Conservation (phyloP, 2,797 vertebrate genomes). For the Esox masquinongy region DNA sequence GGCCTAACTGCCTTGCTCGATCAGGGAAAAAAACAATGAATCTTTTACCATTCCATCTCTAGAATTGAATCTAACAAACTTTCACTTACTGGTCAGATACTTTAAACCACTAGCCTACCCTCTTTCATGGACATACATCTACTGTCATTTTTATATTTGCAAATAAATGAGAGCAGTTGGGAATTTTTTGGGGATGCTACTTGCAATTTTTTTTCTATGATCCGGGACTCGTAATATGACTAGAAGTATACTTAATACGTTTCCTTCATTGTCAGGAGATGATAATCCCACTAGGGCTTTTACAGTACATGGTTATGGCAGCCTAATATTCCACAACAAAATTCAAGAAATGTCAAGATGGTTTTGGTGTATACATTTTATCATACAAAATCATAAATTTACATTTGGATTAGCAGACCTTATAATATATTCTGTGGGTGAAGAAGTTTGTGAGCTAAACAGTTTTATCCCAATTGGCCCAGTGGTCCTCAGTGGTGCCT, state of each 20-base stretch:
- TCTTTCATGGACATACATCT: background rate
- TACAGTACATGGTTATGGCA: background rate
- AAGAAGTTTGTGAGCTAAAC: too few relatives aligned
- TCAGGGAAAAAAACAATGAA: too few relatives aligned
- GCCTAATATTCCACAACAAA: too few relatives aligned
- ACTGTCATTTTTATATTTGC: background rate
- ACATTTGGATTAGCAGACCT: background rate
- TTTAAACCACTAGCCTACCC: too few relatives aligned
- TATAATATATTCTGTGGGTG: conserved; percentile 2
- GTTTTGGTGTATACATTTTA: background rate
- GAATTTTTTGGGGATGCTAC: background rate
- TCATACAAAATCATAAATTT: conserved; percentile 4
- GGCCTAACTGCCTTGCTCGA: too few relatives aligned
- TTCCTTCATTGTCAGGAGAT: conserved; percentile 5
- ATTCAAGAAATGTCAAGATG: background rate
- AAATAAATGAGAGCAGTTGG: background rate
- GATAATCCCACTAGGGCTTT: background rate
- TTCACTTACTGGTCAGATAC: too few relatives aligned
- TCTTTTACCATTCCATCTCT: too few relatives aligned
- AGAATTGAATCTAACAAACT: background rate
- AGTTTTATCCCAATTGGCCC: background rate
- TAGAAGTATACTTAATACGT: background rate
- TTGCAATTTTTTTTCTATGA: background rate
- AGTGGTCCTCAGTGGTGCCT: background rate
- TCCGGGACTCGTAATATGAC: background rate